Percentiles rank a stretch among this genome's conserved stretches.
Conservation (phyloP, 2,113 vertebrate genomes). For the Nematolebias whitei region DNA sequence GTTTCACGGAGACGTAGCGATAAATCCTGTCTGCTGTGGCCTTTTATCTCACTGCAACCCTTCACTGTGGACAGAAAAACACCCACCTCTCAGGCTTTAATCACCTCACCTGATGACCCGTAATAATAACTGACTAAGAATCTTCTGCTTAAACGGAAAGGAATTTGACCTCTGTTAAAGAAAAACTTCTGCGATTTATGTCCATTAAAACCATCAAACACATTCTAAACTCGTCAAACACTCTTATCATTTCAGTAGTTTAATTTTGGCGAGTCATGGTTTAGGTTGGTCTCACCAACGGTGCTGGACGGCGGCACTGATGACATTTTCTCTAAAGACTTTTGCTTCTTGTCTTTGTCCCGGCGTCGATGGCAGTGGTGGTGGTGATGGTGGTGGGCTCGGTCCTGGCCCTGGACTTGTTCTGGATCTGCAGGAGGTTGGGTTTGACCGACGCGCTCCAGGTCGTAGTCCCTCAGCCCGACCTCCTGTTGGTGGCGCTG, state of each 20-base stretch:
- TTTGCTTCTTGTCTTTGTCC: constrained; percentile 91
- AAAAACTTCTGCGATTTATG: no score
- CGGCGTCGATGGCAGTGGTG: constrained; percentile 90
- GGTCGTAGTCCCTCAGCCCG: constrained; percentile 81
- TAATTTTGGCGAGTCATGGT: no score
- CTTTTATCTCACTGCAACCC: no score
- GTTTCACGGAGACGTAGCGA: no score
- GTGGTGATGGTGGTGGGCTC: constrained; percentile 79
- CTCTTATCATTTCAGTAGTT: no score
- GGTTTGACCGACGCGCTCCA: constrained; percentile 74
- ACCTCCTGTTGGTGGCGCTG: constrained; percentile 78
- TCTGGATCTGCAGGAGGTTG: constrained; percentile 44
- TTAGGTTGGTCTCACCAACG: constrained; percentile 73
- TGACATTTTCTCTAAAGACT: constrained; percentile 84
- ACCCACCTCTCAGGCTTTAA: no score
- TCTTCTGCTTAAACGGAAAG: neutral
- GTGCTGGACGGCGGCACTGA: constrained; percentile 79
- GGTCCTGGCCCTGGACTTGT: constrained; percentile 76
- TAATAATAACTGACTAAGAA: neutral
- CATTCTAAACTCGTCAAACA: no score
- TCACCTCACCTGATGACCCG: constrained; percentile 30
- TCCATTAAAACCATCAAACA: no score
- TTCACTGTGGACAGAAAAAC: no score
- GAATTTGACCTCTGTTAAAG: neutral
- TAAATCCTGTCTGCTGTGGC: no score